phyloP scores from a whole-genome alignment of 2,797 vertebrate species.

The Todus mexicanus region DNA sequence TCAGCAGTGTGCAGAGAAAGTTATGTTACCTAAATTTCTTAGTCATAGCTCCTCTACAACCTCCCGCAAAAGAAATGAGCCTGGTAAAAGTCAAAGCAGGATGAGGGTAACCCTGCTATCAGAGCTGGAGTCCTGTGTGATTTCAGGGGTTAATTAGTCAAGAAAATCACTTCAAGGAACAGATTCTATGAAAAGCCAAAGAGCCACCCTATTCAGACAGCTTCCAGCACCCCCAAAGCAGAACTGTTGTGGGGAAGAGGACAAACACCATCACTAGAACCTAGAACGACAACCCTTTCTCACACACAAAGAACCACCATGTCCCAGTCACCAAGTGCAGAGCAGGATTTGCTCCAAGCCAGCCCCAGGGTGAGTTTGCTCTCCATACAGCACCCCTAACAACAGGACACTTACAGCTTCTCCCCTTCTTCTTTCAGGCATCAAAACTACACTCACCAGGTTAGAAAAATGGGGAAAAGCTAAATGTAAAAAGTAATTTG shows the following conservation, averaged over 20 bases:
- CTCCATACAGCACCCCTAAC: not conserved
- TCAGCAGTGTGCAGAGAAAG: not conserved
- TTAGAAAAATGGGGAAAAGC: not conserved
- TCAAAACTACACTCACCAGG: not conserved
- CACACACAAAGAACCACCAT: not conserved
- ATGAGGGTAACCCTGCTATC: not conserved
- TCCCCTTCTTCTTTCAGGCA: not conserved
- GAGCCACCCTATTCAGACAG: not conserved
- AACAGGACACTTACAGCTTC: not conserved
- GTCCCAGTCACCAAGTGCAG: not conserved
- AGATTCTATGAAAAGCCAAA: not conserved
- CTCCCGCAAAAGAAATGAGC: not conserved
- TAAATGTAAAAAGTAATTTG: not conserved
- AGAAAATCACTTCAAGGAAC: not conserved
- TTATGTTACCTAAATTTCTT: not conserved
- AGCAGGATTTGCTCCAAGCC: not conserved
- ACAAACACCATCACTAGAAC: fast-evolving
- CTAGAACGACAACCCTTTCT: not conserved
- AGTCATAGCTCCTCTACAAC: not conserved
- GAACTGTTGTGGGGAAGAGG: not conserved
- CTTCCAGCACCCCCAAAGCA: not conserved
- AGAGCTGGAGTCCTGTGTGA: not conserved
- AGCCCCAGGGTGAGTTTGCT: not conserved
- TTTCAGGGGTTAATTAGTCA: not conserved
- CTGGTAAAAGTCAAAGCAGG: not conserved